These are phyloP conservation scores for Butorides virescens DNA, from an alignment of 2,113 vertebrate species.

Conservation along the genomic window DNA sequence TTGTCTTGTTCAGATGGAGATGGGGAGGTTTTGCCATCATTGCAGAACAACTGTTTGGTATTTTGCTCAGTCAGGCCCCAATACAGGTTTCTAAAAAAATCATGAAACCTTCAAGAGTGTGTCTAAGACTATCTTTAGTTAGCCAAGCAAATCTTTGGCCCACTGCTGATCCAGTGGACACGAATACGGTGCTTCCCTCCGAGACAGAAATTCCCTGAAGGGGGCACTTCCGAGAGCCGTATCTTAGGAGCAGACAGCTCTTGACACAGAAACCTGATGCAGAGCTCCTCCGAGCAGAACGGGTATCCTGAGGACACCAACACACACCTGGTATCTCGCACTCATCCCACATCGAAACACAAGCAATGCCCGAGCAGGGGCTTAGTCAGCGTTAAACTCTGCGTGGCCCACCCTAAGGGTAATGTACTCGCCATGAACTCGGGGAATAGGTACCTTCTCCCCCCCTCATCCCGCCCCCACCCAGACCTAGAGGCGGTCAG, in stretches of 20 bases:
- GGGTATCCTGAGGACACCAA: constrained; percentile 3
- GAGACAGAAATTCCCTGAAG: background rate
- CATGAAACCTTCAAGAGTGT: background rate
- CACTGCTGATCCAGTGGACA: background rate
- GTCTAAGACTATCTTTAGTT: background rate
- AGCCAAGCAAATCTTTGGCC: background rate
- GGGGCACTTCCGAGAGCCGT: background rate
- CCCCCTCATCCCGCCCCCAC: too few relatives aligned
- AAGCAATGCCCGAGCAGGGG: accelerated
- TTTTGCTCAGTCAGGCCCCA: background rate
- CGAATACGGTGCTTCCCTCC: background rate
- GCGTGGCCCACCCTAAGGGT: background rate
- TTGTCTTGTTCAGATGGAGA: background rate
- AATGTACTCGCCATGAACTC: background rate
- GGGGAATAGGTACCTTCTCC: background rate
- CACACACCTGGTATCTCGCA: background rate
- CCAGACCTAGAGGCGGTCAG: background rate
- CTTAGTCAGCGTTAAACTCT: background rate
- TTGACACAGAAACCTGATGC: constrained; percentile 32
- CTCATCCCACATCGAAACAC: background rate
- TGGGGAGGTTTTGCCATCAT: background rate
- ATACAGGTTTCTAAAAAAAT: background rate
- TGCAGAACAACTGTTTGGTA: background rate
- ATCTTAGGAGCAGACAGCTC: background rate
- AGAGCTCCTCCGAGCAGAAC: background rate